phyloP scores from a whole-genome alignment of 2,888 invertebrate species.

The Phragmatobia fuliginosa region DNA sequence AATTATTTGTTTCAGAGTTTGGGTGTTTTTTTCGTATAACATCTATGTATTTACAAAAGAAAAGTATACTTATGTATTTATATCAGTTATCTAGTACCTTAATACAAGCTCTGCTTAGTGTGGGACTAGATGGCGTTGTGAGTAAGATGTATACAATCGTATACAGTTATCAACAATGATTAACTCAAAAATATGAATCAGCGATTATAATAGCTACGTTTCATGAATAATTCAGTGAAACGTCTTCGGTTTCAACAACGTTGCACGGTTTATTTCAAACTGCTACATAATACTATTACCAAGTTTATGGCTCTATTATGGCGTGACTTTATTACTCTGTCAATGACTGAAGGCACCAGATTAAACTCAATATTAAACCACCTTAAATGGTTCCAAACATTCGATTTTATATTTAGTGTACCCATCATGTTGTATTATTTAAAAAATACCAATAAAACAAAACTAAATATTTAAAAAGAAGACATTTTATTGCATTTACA shows the following conservation, averaged over 20 bases:
- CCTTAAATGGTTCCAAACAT: neutral
- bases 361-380: neutral
- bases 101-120: too few species aligned
- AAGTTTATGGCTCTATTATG: neutral
- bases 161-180: constrained; percentile 1
- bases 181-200: neutral
- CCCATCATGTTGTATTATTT: too few species aligned
- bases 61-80: too few species aligned
- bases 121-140: too few species aligned
- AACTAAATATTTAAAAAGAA: too few species aligned
- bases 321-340: neutral
- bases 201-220: neutral
- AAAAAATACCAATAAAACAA: neutral
- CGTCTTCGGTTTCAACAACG: neutral
- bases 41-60: too few species aligned
- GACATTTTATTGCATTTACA: too few species aligned
- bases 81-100: too few species aligned
- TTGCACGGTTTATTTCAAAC: neutral
- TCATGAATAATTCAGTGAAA: neutral
- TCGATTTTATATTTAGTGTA: neutral
- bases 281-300: neutral
- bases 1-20: too few species aligned
- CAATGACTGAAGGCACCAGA: neutral
- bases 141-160: neutral
- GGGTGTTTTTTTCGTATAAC: too few species aligned